A percentile compares a stretch with the other conserved stretches of the same genome.
Evolutionary conservation across 2,113 vertebrate species (phyloP).

Genomic region (Corythornis cristatus): DNA sequence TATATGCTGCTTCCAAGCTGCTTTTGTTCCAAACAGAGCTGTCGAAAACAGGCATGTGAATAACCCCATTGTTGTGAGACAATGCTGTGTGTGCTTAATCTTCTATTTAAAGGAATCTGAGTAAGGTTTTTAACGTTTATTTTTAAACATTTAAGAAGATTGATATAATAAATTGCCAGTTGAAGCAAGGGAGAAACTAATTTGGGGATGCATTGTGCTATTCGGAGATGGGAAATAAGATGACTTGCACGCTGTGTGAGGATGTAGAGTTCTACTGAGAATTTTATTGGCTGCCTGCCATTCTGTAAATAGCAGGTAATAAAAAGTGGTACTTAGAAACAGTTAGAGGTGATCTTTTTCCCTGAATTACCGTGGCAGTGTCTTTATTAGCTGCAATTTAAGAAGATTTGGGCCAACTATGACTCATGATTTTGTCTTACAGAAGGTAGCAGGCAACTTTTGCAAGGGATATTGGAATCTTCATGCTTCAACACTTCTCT

Average conservation of each 20-base stretch:
- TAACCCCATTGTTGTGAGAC: neutral
- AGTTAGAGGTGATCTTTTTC: neutral
- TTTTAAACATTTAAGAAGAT: slow-evolving; percentile 11
- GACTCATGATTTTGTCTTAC: neutral
- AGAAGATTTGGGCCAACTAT: neutral
- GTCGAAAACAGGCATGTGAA: slow-evolving; percentile 1
- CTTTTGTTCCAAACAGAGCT: neutral
- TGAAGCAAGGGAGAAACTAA: neutral
- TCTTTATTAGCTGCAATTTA: neutral
- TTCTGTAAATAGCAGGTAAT: slow-evolving; percentile 39
- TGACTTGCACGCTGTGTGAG: neutral
- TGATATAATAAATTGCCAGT: slow-evolving; percentile 15
- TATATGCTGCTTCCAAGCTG: neutral
- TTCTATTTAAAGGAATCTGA: slow-evolving; percentile 10
- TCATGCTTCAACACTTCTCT: neutral
- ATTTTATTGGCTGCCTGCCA: slow-evolving; percentile 38
- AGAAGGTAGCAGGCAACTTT: neutral
- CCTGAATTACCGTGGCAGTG: neutral
- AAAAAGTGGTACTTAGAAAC: slow-evolving; percentile 8
- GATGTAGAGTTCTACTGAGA: neutral
- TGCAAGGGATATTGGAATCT: neutral
- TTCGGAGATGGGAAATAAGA: slow-evolving; percentile 11
- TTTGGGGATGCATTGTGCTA: slow-evolving; percentile 7
- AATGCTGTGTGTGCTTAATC: neutral
- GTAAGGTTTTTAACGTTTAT: neutral